Evolutionary conservation across 2,797 vertebrate genomes (phyloP).

Genomic region (Acrossocheilus wenchowensis): DNA sequence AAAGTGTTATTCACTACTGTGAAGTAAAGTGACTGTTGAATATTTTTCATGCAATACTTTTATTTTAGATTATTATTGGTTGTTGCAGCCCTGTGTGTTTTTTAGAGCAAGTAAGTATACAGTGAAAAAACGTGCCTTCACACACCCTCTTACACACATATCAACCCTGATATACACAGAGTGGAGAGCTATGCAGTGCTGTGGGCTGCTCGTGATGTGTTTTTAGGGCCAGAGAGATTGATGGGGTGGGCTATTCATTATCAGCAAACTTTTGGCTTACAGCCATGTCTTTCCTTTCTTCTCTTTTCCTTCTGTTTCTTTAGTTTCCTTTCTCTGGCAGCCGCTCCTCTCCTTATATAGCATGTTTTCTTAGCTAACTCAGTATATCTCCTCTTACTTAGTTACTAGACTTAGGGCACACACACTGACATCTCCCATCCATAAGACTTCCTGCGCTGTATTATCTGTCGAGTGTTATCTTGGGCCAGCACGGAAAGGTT

Average conservation of each 20-base stretch:
- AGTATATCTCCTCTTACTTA: background rate
- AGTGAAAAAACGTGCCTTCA: background rate
- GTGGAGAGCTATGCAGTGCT: background rate
- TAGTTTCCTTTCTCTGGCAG: background rate
- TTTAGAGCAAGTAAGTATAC: background rate
- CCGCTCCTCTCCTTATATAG: conserved; percentile 7
- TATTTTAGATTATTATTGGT: background rate
- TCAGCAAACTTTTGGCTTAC: background rate
- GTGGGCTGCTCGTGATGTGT: background rate
- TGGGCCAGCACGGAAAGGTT: background rate
- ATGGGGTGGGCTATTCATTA: conserved; percentile 5
- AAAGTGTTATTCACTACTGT: background rate
- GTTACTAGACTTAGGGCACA: background rate
- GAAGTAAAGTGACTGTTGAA: background rate
- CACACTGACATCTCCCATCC: background rate
- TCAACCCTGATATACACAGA: background rate
- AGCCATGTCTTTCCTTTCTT: conserved; percentile 9
- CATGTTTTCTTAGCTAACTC: background rate
- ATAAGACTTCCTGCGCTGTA: background rate
- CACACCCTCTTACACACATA: background rate
- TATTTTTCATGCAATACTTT: background rate
- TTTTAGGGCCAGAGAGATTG: conserved; percentile 3
- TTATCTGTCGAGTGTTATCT: conserved; percentile 4
- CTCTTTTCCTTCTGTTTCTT: background rate
- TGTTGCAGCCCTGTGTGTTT: background rate